Evolutionary conservation across 2,888 invertebrate genomes (phyloP).

Genomic region (Drosophila nr. medialis): DNA sequence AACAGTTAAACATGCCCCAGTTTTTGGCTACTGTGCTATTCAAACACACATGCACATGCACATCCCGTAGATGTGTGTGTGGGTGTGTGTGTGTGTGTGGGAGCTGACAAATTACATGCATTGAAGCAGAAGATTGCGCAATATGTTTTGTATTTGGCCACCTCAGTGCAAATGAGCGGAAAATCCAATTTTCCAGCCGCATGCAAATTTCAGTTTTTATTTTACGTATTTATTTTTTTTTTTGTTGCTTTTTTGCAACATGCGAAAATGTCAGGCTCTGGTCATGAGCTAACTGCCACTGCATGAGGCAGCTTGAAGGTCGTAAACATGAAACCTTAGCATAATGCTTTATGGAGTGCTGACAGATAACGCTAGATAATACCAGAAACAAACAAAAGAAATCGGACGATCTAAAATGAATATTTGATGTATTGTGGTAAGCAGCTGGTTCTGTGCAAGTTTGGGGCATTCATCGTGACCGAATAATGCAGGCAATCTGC

Average conservation of each 20-base stretch:
- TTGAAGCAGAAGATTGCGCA: conserved; percentile 76
- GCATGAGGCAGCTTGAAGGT: conserved; percentile 36
- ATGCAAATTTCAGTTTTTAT: conserved; percentile 56
- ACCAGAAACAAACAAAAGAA: not conserved
- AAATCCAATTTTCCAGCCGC: conserved; percentile 72
- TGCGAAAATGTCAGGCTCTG: conserved; percentile 44
- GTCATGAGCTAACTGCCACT: conserved; percentile 36
- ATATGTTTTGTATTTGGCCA: conserved; percentile 58
- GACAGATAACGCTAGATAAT: conserved; percentile 12
- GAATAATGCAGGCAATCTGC: conserved; percentile 51
- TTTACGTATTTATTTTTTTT: conserved; percentile 3
- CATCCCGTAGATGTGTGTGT: conserved; percentile 1
- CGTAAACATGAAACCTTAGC: conserved; percentile 33
- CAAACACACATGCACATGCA: conserved; percentile 30
- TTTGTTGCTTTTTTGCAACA: conserved; percentile 32
- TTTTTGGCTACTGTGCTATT: conserved; percentile 44
- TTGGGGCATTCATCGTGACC: conserved; percentile 43
- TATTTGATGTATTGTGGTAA: not conserved
- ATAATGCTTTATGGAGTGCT: conserved; percentile 36
- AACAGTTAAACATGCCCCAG: conserved; percentile 49
- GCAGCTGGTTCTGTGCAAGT: conserved; percentile 20
- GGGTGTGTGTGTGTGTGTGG: not conserved
- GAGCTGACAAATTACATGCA: conserved; percentile 52
- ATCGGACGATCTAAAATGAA: not conserved
- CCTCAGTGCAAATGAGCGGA: conserved; percentile 74